Evolutionary conservation across 1,140 invertebrate species (phyloP), one percentile per base, ranked within the genome.

Genomic region (Meloidogyne chitwoodi): DNA sequence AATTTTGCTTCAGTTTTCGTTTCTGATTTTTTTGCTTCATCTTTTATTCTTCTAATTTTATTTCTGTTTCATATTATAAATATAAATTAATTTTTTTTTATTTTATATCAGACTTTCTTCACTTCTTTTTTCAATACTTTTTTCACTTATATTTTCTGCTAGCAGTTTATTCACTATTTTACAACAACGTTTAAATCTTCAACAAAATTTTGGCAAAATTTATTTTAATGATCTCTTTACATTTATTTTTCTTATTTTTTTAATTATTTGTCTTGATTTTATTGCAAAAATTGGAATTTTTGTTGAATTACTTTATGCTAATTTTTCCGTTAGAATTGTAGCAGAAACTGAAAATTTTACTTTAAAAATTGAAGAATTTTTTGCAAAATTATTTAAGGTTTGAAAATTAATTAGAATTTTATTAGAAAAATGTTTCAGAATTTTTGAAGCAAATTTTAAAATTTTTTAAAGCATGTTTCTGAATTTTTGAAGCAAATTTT

Each of bases 231-330:
- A 81, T 56, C 16, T 68, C 24, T 64, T 77, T 2, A 70, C 65
- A 16, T 79, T 77, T 68, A 66, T 74, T 5, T 44, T 76, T 14
- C 29, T 38, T 11, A 27, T 81, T 34, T 75, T 81, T n/a, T 12
- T 77, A 1, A 61, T 81, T 65, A 27, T 81, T 14, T 38, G 68
- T 19, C n/a, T 81, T 10, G 69, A 81, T 31, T 63, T 68, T 24
- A 31, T 82, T 29, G 72, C 77, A 24, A 81, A 78, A 65, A 72
- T 75, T 56, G 80, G 80, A 44, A 26, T 82, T 24, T 79, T 83
- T 44, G 27, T 81, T 26, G 65, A 81, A 63, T 65, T 81, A n/a
- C 41, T 81, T n/a, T 31, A 77, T n/a, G 38, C 29, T 34, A 81
- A 83, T 44, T 81, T 83, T 38, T 69, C 56, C 10, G 10, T 81